Evolutionary conservation across 2,797 vertebrate species (phyloP).

Genomic region (Coregonus sp.): DNA sequence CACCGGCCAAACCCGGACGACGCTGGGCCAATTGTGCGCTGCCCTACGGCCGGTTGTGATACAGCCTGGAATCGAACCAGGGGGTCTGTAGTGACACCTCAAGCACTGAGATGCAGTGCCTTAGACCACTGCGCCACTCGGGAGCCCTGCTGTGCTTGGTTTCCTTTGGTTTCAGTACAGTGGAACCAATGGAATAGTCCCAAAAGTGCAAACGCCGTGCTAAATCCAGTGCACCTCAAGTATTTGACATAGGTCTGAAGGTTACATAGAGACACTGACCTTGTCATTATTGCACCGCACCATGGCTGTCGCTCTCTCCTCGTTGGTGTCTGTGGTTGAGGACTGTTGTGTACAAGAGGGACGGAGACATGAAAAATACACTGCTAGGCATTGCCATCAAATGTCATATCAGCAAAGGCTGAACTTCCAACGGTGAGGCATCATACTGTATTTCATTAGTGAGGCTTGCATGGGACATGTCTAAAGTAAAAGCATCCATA

Average conservation of each 20-base stretch:
- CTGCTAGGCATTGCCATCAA: background rate
- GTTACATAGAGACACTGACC: conserved; percentile 61
- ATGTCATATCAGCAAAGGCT: background rate
- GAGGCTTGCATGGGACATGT: background rate
- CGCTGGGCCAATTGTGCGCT: too few species aligned
- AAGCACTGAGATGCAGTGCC: too few species aligned
- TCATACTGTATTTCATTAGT: background rate
- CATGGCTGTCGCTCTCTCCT: conserved; percentile 56
- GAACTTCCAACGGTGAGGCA: background rate
- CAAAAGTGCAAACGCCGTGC: too few species aligned
- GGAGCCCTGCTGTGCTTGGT: background rate
- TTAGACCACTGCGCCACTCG: too few species aligned
- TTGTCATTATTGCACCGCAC: conserved; percentile 63
- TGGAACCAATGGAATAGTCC: too few species aligned
- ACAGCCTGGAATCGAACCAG: too few species aligned
- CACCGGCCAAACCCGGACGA: too few species aligned
- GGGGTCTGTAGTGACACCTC: too few species aligned
- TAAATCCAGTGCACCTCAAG: background rate
- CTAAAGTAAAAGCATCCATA: background rate
- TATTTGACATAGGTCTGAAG: background rate
- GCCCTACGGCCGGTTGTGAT: too few species aligned
- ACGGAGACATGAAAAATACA: conserved; percentile 22
- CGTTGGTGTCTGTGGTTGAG: conserved; percentile 57
- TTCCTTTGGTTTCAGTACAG: background rate
- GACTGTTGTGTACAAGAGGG: conserved; percentile 57